Base-by-base conservation (phyloP, 2,797 vertebrate genomes). In the Eulemur albifrons region DNA sequence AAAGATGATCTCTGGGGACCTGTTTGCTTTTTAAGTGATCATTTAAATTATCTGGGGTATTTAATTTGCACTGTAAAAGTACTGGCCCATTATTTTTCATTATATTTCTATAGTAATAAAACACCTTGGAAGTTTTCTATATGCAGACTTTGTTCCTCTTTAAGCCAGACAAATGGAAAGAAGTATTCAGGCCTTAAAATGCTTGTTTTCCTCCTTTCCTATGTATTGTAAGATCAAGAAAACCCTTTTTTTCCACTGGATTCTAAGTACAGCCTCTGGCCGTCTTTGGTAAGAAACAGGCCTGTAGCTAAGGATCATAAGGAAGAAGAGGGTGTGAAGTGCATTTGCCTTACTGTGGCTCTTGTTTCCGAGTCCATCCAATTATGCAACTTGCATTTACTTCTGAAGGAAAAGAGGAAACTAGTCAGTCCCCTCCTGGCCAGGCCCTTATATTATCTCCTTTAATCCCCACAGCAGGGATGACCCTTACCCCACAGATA, bases 321-420 rank as follows among this genome's bases (percentile, higher is more conserved):
- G 76, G n/a, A 79, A 50, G 57, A 27, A 63, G 54, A 38, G 25
- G 18, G 4, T 21, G 52, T 72, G 0, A 7, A n/a, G 43, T 17
- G 4, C 30, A 5, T 43, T 13, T 61, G 77, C 72, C 72, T 50
- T 48, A 10, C 7, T 38, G 43, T 67, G 35, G 21, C 48, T 61
- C 30, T 27, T 25, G 27, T 79, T 65, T 81, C 35, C 72, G 50
- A 63, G 85, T 70, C 67, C 38, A 45, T 7, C 52, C 21, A 15
- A 6, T 91, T 88, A 23, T 0, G 18, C 45, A 84, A 14, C 43
- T 90, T 75, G 54, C 48, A 80, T 59, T 12, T 40, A 20, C 32
- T 95, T 90, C 72, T 95, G 77, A 10, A 81, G 67, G 85, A 73
- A 95, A 96, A 59, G 83, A 92, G 82, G 92, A 93, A 88, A 14